Percentiles rank a stretch among this genome's conserved stretches.
Conservation (phyloP, 2,888 invertebrate species). For the Byasa hedistus region DNA sequence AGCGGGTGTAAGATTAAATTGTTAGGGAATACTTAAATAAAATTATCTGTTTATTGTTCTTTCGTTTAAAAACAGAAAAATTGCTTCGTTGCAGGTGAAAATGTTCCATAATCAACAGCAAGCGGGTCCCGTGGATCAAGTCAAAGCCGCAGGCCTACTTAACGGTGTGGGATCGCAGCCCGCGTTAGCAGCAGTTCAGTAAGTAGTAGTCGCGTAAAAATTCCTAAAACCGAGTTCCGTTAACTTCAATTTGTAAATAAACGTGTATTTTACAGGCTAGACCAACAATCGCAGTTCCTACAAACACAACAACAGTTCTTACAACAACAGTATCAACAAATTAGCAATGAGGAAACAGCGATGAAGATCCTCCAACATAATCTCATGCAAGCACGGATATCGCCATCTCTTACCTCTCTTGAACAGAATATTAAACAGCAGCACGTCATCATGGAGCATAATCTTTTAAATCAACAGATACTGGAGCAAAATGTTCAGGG, state of each 20-base stretch:
- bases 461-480: constrained; percentile 63
- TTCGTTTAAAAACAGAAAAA: not conserved
- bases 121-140: constrained; percentile 62
- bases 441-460: constrained; percentile 58
- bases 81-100: constrained; percentile 56
- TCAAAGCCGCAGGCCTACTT: constrained; percentile 55
- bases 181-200: constrained; percentile 62
- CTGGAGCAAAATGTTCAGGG: constrained; percentile 73
- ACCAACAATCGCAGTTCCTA: constrained; percentile 68
- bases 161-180: constrained; percentile 69
- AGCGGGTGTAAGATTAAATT: no score
- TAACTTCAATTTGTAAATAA: constrained; percentile 19
- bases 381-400: constrained; percentile 74
- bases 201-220: constrained; percentile 42
- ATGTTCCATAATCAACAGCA: constrained; percentile 75
- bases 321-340: constrained; percentile 79
- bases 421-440: constrained; percentile 48
- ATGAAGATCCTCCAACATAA: constrained; percentile 81
- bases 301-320: constrained; percentile 73
- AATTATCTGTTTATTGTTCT: no score
- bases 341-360: constrained; percentile 71
- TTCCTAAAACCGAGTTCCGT: constrained; percentile 7
- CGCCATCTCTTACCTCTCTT: constrained; percentile 51
- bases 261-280: constrained; percentile 50
- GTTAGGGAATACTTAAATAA: no score